These are phyloP conservation scores for Halcyon malimbica DNA, from an alignment of 2,113 vertebrate species.

Conservation along the genomic window DNA sequence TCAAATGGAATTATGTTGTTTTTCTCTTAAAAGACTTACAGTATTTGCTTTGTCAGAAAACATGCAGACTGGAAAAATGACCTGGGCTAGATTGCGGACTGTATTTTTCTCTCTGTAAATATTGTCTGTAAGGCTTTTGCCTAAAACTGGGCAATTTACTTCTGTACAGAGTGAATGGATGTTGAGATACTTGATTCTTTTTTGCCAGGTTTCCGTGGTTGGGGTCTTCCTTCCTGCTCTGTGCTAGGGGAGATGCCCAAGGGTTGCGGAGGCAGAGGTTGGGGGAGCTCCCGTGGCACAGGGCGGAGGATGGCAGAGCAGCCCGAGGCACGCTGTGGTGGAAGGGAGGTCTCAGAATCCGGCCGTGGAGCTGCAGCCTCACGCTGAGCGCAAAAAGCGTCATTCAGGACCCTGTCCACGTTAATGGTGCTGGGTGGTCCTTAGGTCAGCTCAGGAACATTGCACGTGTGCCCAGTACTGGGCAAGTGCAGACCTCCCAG, in stretches of 20 bases:
- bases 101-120: neutral
- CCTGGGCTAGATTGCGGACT: neutral
- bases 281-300: neutral
- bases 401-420: neutral
- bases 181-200: neutral
- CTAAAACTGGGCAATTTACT: neutral
- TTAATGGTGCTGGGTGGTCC: neutral
- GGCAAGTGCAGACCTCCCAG: neutral
- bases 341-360: neutral
- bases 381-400: neutral
- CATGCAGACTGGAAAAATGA: neutral
- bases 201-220: neutral
- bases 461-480: neutral
- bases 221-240: neutral
- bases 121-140: neutral
- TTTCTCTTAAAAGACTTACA: neutral
- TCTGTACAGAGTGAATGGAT: neutral
- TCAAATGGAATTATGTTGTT: neutral
- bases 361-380: neutral
- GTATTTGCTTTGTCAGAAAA: neutral
- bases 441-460: neutral
- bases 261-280: neutral
- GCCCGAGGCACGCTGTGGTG: neutral
- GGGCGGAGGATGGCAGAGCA: neutral
- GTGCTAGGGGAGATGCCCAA: neutral